These are phyloP conservation scores for Cabera pusaria DNA, from an alignment of 2,888 invertebrate genomes.

Conservation along the genomic window DNA sequence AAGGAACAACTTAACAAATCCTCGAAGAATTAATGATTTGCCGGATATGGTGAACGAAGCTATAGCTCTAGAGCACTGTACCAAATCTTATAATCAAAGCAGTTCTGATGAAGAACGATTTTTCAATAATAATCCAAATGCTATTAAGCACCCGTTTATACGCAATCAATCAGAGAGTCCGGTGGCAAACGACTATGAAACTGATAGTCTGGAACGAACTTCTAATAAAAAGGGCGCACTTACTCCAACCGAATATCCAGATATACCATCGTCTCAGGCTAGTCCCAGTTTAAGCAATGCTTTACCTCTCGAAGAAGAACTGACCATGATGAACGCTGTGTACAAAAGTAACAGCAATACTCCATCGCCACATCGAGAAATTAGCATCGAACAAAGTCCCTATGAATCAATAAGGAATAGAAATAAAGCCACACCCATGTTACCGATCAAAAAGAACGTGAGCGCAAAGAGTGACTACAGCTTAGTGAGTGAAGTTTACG, in stretches of 20 bases:
- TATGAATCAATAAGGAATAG: slow-evolving; percentile 68
- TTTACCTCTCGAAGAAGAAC: slow-evolving; percentile 90
- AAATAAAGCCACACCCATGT: slow-evolving; percentile 12
- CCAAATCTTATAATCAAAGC: slow-evolving; percentile 64
- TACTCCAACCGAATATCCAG: slow-evolving; percentile 85
- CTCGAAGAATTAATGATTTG: slow-evolving; percentile 58
- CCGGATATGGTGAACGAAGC: slow-evolving; percentile 88
- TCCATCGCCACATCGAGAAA: slow-evolving; percentile 67
- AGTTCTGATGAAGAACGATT: slow-evolving; percentile 74
- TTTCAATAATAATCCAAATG: slow-evolving; percentile 44
- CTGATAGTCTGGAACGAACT: slow-evolving; percentile 88
- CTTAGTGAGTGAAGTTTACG: slow-evolving; percentile 90
- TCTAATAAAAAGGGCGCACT: slow-evolving; percentile 76
- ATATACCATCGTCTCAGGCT: slow-evolving; percentile 86
- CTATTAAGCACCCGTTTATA: slow-evolving; percentile 51
- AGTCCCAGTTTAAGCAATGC: slow-evolving; percentile 89
- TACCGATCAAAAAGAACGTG: slow-evolving; percentile 37
- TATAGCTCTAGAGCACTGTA: slow-evolving; percentile 79
- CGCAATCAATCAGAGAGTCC: slow-evolving; percentile 61
- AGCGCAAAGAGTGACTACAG: slow-evolving; percentile 80
- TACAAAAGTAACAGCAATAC: slow-evolving; percentile 84
- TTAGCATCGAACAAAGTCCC: slow-evolving; percentile 57
- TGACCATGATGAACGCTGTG: slow-evolving; percentile 90
- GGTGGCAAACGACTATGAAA: slow-evolving; percentile 86
- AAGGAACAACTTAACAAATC: slow-evolving; percentile 45